A percentile compares a stretch with the other conserved stretches of the same genome.
Evolutionary conservation across 2,797 vertebrate species (phyloP).

Genomic region (Octomys mimax): DNA sequence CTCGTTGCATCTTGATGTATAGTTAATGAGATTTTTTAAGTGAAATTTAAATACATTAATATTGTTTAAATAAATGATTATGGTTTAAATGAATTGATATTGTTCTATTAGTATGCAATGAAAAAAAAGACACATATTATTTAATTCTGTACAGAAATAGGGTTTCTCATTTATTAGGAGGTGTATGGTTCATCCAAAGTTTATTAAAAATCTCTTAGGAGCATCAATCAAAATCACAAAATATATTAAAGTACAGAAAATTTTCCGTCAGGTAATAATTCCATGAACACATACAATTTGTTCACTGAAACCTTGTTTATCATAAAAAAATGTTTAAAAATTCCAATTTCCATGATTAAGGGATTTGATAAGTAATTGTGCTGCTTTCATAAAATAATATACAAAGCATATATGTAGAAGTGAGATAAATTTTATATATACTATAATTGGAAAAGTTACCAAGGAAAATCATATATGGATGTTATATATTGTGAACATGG

Average conservation of each 20-base stretch:
- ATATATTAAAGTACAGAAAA: background rate
- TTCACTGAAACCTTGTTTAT: background rate
- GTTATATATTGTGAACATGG: background rate
- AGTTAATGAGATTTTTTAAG: background rate
- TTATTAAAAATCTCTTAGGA: background rate
- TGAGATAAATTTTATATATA: background rate
- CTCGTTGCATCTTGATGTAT: background rate
- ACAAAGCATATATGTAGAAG: background rate
- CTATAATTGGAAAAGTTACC: background rate
- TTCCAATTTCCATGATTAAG: background rate
- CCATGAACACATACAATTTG: background rate
- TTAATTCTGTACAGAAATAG: conserved; percentile 9
- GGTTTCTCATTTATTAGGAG: background rate
- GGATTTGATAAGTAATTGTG: background rate
- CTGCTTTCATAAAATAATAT: background rate
- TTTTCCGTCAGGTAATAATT: background rate
- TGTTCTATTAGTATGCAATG: background rate
- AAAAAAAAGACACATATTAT: background rate
- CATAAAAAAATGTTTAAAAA: background rate
- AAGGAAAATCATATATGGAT: background rate
- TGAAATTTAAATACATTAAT: conserved; percentile 26
- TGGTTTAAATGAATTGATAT: background rate
- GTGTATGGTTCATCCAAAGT: conserved; percentile 11
- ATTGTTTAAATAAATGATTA: background rate
- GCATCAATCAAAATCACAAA: conserved; percentile 41